Conservation (phyloP, 2,113 vertebrate genomes). For the Sturnira hondurensis region DNA sequence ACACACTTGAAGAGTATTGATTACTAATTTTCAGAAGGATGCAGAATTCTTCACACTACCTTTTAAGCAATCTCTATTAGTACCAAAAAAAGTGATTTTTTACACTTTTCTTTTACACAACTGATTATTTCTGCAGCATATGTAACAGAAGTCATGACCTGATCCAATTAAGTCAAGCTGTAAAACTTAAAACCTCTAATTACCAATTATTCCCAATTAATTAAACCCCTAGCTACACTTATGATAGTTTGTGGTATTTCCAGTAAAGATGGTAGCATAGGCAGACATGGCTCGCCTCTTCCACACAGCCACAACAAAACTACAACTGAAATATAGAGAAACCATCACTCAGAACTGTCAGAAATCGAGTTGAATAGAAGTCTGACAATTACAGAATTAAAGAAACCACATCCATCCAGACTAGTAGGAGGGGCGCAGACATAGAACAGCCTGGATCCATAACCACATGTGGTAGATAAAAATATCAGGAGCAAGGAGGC, state of each 20-base stretch:
- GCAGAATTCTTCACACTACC: background rate
- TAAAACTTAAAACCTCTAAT: slow-evolving; percentile 1
- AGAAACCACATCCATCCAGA: too few relatives aligned
- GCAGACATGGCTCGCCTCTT: too few relatives aligned
- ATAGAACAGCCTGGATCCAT: too few relatives aligned
- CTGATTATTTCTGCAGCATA: background rate
- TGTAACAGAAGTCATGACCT: background rate
- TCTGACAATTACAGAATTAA: too few relatives aligned
- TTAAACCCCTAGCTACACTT: background rate
- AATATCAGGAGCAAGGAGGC: too few relatives aligned
- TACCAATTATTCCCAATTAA: background rate
- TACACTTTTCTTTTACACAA: background rate
- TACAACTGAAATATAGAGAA: too few relatives aligned
- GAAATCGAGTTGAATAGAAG: too few relatives aligned
- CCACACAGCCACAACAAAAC: too few relatives aligned
- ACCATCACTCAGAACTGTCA: too few relatives aligned
- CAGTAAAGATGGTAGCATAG: too few relatives aligned
- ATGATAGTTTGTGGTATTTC: background rate
- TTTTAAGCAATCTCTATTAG: slow-evolving; percentile 17
- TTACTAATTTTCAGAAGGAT: slow-evolving; percentile 8
- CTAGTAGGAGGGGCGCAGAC: too few relatives aligned
- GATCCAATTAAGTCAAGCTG: background rate
- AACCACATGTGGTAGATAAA: too few relatives aligned
- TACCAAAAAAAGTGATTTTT: slow-evolving; percentile 36
- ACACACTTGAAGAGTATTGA: slow-evolving; percentile 31